Conservation (phyloP, 2,888 invertebrate genomes). For the Ceramica pisi region DNA sequence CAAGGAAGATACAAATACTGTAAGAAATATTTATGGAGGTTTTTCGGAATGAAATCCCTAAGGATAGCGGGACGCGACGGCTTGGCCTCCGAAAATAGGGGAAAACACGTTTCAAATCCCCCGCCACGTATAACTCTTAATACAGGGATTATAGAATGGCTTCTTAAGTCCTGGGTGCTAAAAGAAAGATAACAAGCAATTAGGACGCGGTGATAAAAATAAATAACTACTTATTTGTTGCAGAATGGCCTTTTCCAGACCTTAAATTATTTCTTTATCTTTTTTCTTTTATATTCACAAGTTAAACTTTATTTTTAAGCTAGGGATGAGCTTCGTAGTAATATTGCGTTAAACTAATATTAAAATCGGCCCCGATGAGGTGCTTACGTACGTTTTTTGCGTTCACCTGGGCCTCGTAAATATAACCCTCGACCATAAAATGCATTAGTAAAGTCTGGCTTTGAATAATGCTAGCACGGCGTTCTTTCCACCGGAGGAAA, state of each 20-base stretch:
- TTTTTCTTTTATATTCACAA: constrained; percentile 53
- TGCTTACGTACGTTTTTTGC: constrained; percentile 80
- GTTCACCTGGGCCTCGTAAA: constrained; percentile 87
- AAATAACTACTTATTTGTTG: constrained; percentile 71
- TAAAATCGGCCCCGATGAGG: constrained; percentile 80
- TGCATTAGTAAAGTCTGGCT: constrained; percentile 87
- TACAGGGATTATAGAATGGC: constrained; percentile 88
- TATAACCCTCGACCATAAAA: constrained; percentile 86
- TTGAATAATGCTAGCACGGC: constrained; percentile 82
- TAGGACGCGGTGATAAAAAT: constrained; percentile 76
- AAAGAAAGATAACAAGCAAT: constrained; percentile 89
- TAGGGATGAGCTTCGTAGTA: constrained; percentile 47
- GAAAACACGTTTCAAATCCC: constrained; percentile 89
- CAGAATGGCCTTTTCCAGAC: constrained; percentile 56
- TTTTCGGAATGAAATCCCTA: constrained; percentile 88
- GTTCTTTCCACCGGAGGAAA: constrained; percentile 72
- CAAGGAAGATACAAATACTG: constrained; percentile 90
- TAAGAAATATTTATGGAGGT: constrained; percentile 91
- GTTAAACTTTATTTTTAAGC: constrained; percentile 52
- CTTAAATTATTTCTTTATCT: constrained; percentile 55
- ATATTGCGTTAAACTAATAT: constrained; percentile 72
- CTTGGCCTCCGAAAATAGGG: constrained; percentile 84
- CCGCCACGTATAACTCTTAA: constrained; percentile 88
- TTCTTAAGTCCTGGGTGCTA: constrained; percentile 87
- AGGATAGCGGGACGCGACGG: constrained; percentile 82